phyloP scores from a whole-genome alignment of 2,888 invertebrate species.

The Andrena fulva region DNA sequence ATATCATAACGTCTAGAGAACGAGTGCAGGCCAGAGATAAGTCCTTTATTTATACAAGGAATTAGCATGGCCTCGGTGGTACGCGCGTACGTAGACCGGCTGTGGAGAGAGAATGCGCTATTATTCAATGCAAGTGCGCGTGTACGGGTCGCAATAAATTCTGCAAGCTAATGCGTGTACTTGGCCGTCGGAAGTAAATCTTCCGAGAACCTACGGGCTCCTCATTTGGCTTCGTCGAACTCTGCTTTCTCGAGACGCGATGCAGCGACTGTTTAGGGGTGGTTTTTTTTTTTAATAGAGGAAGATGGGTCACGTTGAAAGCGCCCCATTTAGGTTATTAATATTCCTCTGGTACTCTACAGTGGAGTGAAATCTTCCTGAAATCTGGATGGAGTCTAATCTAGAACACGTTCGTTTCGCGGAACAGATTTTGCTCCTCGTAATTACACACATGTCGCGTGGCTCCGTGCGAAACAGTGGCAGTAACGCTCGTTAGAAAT shows the following conservation, averaged over 20 bases:
- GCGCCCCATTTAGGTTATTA: neutral
- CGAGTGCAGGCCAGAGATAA: conserved; percentile 69
- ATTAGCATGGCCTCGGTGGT: conserved; percentile 61
- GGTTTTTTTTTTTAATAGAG: neutral
- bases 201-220: conserved; percentile 32
- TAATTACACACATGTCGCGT: neutral
- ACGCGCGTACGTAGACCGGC: conserved; percentile 3
- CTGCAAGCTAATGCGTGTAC: conserved; percentile 55
- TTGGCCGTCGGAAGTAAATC: conserved; percentile 62
- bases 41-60: conserved; percentile 72
- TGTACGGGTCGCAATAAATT: conserved; percentile 60
- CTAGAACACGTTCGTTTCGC: neutral
- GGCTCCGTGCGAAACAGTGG: neutral
- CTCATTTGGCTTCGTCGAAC: conserved; percentile 38
- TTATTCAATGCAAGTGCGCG: conserved; percentile 53
- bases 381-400: too few relatives aligned
- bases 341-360: neutral
- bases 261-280: conserved; percentile 5
- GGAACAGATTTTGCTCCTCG: conserved; percentile 4
- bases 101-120: conserved; percentile 30
- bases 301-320: neutral
- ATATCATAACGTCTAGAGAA: conserved; percentile 66
- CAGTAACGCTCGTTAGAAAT: conserved; percentile 31
- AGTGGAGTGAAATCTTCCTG: too few relatives aligned
- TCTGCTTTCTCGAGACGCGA: conserved; percentile 29